Conservation (phyloP, 2,113 vertebrate genomes). For the Notarius quadriscutis region DNA sequence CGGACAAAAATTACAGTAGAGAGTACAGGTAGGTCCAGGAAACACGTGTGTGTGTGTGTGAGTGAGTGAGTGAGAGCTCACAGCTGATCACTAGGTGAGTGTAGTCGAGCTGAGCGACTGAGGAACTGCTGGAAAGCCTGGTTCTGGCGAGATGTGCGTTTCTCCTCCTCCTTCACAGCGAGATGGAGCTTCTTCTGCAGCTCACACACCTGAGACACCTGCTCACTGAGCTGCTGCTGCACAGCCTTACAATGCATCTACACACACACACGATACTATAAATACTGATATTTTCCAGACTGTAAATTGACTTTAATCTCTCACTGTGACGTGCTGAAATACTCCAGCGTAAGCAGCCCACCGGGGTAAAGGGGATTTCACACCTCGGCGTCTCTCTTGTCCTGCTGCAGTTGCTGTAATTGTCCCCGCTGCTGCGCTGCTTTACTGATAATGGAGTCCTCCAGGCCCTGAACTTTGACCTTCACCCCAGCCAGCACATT, state of each 20-base stretch:
- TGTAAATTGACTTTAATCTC: not conserved
- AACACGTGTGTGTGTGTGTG: not conserved
- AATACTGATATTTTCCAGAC: not conserved
- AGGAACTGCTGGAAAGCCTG: slow-evolving; percentile 76
- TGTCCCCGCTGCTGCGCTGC: slow-evolving; percentile 74
- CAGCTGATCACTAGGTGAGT: slow-evolving; percentile 74
- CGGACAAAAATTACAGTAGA: no score
- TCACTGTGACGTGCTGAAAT: no score
- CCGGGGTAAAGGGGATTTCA: not conserved
- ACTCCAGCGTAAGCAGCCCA: no score
- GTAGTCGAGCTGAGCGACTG: slow-evolving; percentile 61
- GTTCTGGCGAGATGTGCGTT: slow-evolving; percentile 67
- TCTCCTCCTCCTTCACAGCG: slow-evolving; percentile 72
- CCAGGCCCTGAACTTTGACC: slow-evolving; percentile 81
- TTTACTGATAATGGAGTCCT: slow-evolving; percentile 80
- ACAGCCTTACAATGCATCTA: slow-evolving; percentile 71
- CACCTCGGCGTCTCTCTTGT: slow-evolving; percentile 75
- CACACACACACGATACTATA: slow-evolving; percentile 15
- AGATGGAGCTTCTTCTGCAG: slow-evolving; percentile 78
- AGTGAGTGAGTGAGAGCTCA: slow-evolving; percentile 60
- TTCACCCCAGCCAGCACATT: slow-evolving; percentile 77
- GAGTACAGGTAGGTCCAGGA: no score
- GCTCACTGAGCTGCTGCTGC: slow-evolving; percentile 72
- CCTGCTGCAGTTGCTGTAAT: slow-evolving; percentile 75
- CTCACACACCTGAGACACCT: slow-evolving; percentile 67